These are phyloP conservation scores for Drosophila tanythrix DNA, from an alignment of 2,888 invertebrate species.

Conservation along the genomic window DNA sequence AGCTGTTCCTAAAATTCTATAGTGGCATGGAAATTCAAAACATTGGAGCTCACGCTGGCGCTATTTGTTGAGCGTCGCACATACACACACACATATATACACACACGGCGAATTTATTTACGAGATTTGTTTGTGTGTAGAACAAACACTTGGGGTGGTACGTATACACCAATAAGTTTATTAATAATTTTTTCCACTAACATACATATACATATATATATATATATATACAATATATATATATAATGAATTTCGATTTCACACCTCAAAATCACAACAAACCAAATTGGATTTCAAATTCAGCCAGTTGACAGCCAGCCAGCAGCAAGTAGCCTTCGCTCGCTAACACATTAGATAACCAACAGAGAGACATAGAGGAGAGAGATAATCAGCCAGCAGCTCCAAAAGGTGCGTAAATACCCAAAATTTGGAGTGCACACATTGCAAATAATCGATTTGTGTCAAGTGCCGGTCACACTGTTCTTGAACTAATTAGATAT, in stretches of 20 bases:
- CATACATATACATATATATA: conserved; percentile 7
- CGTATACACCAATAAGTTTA: conserved; percentile 63
- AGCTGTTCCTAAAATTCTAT: conserved; percentile 28
- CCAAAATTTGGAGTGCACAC: conserved; percentile 7
- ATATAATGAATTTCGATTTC: conserved; percentile 34
- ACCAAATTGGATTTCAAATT: conserved; percentile 32
- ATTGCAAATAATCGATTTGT: conserved; percentile 45
- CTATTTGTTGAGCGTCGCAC: conserved; percentile 18
- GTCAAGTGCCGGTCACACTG: conserved; percentile 21
- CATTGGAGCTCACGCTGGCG: conserved; percentile 55
- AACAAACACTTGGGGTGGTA: conserved; percentile 17
- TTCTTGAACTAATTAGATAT: conserved; percentile 31
- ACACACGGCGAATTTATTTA: conserved; percentile 36
- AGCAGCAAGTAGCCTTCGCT: conserved; percentile 8
- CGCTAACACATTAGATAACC: conserved; percentile 51
- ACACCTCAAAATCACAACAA: conserved; percentile 51
- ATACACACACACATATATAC: conserved; percentile 7
- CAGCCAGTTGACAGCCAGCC: conserved; percentile 37
- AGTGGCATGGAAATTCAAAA: conserved; percentile 45
- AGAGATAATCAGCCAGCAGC: not conserved
- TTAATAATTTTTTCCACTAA: conserved; percentile 61
- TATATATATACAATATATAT: conserved; percentile 10
- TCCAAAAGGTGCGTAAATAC: conserved; percentile 42
- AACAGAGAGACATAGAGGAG: not conserved
- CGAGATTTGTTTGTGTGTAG: conserved; percentile 14